Evolutionary conservation across 2,113 vertebrate species (phyloP).

Genomic region (Alces alces): DNA sequence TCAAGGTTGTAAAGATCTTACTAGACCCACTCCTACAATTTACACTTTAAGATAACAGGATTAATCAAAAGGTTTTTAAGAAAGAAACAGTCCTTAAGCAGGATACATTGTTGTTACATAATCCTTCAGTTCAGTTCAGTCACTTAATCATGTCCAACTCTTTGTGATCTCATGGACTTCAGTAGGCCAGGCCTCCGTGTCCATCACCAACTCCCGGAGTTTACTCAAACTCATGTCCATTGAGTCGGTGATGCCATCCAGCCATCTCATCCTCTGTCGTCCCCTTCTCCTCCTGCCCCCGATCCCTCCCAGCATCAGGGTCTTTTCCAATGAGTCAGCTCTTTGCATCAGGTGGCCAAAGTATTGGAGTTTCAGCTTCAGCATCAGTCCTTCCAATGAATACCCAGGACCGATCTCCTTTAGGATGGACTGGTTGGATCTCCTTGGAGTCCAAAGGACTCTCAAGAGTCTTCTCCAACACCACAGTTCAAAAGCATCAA

Average conservation of each 20-base stretch:
- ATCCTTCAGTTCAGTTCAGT: background rate
- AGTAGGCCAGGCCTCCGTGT: fast-evolving
- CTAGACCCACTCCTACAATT: background rate
- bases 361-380: background rate
- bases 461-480: background rate
- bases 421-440: background rate
- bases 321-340: background rate
- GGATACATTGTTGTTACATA: background rate
- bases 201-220: background rate
- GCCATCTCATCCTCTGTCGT: background rate
- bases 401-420: background rate
- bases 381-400: background rate
- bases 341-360: background rate
- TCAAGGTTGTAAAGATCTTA: background rate
- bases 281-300: background rate
- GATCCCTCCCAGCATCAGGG: background rate
- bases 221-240: background rate
- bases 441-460: background rate
- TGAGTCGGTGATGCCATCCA: background rate
- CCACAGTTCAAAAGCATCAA: background rate
- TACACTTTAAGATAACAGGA: background rate
- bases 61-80: background rate
- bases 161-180: background rate
- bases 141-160: background rate
- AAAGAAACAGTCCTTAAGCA: background rate